Conservation (phyloP, 2,113 vertebrate genomes). For the Jaculus jaculus region DNA sequence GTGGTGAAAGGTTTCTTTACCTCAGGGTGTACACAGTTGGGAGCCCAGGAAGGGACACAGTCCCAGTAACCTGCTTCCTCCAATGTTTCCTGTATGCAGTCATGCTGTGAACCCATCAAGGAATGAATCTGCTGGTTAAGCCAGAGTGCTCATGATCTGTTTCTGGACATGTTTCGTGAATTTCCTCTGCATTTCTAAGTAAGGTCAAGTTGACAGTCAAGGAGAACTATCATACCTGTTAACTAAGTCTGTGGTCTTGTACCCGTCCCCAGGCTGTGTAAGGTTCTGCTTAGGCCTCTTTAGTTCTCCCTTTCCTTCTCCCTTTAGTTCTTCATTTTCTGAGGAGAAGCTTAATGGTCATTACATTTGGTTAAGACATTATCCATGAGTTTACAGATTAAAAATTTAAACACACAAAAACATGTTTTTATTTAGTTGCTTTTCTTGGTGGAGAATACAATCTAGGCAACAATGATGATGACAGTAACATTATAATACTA, state of each 20-base stretch:
- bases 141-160: not conserved
- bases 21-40: no score
- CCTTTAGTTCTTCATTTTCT: not conserved
- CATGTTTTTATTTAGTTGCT: not conserved
- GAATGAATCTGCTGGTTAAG: not conserved
- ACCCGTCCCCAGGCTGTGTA: not conserved
- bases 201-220: not conserved
- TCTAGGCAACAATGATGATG: not conserved
- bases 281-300: not conserved
- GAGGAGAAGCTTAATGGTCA: not conserved
- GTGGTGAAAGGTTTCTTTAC: no score
- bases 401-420: not conserved
- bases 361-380: constrained; percentile 8
- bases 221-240: not conserved
- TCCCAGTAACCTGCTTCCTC: not conserved
- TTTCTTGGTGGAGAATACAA: not conserved
- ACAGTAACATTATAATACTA: not conserved
- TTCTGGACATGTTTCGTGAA: not conserved
- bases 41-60: not conserved
- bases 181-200: not conserved
- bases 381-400: not conserved
- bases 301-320: not conserved
- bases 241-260: not conserved
- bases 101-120: not conserved
- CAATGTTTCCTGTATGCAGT: not conserved